phyloP scores from a whole-genome alignment of 2,113 vertebrate species.

The Gracilinanus agilis region DNA sequence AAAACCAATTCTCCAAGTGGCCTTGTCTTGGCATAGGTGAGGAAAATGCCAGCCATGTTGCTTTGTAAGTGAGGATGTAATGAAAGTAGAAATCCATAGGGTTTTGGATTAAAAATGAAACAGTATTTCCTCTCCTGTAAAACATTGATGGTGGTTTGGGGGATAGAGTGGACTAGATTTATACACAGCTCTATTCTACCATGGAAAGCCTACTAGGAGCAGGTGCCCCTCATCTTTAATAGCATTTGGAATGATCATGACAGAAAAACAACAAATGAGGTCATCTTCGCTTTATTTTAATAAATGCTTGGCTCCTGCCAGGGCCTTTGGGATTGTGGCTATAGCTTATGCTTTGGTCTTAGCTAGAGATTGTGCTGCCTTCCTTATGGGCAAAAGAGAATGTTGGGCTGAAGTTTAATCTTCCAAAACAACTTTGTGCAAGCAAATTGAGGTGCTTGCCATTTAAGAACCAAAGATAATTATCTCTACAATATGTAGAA shows the following conservation, averaged over 20 bases:
- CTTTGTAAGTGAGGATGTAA: not conserved
- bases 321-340: conserved; percentile 6
- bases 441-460: not conserved
- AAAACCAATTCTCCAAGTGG: not conserved
- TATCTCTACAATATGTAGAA: conserved; percentile 8
- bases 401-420: conserved; percentile 2
- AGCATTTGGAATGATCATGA: not conserved
- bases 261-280: not conserved
- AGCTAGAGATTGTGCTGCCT: not conserved
- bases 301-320: not conserved
- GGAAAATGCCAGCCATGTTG: not conserved
- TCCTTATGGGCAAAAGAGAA: not conserved
- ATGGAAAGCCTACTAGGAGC: not conserved
- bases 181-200: too few relatives aligned
- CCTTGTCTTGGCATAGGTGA: not conserved
- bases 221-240: not conserved
- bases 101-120: conserved; percentile 6
- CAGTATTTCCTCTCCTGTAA: not conserved
- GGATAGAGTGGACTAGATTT: not conserved
- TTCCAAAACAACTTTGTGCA: conserved; percentile 31
- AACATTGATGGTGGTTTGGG: not conserved
- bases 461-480: not conserved
- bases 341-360: conserved; percentile 23
- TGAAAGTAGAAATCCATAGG: not conserved
- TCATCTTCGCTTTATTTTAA: not conserved